A percentile compares a stretch with the other conserved stretches of the same genome.
phyloP scores from a whole-genome alignment of 2,888 invertebrate species.

The Frankliniella intonsa region DNA sequence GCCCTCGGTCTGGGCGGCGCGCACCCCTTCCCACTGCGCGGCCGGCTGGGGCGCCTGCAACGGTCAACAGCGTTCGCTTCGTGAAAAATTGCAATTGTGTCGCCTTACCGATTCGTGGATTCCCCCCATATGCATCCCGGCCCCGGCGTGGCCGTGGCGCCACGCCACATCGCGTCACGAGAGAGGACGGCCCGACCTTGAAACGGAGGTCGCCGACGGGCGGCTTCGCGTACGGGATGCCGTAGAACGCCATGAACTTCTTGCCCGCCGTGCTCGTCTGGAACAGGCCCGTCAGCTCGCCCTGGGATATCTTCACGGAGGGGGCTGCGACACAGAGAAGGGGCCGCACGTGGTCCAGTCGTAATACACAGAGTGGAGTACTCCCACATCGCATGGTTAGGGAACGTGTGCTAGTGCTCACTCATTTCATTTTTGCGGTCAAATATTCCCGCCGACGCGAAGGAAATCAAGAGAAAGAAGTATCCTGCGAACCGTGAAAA shows the following conservation, averaged over 20 bases:
- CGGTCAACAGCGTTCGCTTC: not conserved
- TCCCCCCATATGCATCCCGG: too few species aligned
- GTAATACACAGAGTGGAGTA: not conserved
- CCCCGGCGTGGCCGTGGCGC: not conserved
- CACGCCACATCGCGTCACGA: too few species aligned
- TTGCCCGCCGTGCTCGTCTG: not conserved
- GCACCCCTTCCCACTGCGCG: not conserved
- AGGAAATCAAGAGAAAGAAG: not conserved
- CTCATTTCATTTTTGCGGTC: not conserved
- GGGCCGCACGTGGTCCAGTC: not conserved
- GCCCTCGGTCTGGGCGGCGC: too few species aligned
- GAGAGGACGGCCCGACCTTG: not conserved
- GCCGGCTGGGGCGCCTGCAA: not conserved
- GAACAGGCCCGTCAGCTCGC: conserved; percentile 8
- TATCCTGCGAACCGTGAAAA: too few species aligned
- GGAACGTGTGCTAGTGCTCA: not conserved
- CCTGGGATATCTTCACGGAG: not conserved
- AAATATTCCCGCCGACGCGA: not conserved
- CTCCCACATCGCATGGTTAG: too few species aligned
- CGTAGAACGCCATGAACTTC: conserved; percentile 15
- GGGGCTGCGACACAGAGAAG: not conserved
- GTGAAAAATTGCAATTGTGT: too few species aligned
- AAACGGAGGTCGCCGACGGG: not conserved
- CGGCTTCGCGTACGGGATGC: not conserved
- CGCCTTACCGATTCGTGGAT: too few species aligned